Evolutionary conservation across 2,797 vertebrate genomes (phyloP).

Genomic region (Gila robusta): DNA sequence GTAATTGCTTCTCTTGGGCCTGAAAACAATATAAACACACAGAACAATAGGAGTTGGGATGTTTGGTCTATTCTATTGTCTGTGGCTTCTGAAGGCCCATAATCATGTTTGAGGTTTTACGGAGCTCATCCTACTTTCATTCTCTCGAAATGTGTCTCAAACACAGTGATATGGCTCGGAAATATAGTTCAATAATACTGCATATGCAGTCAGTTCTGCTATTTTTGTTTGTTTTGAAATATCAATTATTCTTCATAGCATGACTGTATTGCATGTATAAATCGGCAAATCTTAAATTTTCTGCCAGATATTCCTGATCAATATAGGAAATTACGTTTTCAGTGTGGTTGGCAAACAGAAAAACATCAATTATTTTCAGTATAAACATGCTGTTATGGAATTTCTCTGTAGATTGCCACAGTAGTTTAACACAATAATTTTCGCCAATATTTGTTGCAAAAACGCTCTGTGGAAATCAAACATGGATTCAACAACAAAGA

Average conservation of each 20-base stretch:
- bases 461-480: not conserved
- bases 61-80: slow-evolving; percentile 77
- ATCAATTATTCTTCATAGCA: not conserved
- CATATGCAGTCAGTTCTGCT: not conserved
- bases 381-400: not conserved
- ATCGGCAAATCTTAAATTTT: not conserved
- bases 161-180: slow-evolving; percentile 16
- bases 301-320: not conserved
- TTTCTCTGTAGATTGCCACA: slow-evolving; percentile 19
- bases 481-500: not conserved
- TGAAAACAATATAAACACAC: slow-evolving; percentile 69
- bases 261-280: not conserved
- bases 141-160: slow-evolving; percentile 65
- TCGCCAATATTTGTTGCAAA: slow-evolving; percentile 15
- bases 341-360: not conserved
- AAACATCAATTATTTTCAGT: not conserved
- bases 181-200: not conserved
- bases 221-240: slow-evolving; percentile 12
- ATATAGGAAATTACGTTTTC: slow-evolving; percentile 3
- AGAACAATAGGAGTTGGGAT: slow-evolving; percentile 69
- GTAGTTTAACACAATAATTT: not conserved
- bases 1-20: slow-evolving; percentile 62
- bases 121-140: slow-evolving; percentile 73
- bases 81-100: slow-evolving; percentile 79
- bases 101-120: slow-evolving; percentile 74